Conservation (phyloP, 37 sponge, comb jelly and placozoan species). For the Mnemiopsis leidyi region DNA sequence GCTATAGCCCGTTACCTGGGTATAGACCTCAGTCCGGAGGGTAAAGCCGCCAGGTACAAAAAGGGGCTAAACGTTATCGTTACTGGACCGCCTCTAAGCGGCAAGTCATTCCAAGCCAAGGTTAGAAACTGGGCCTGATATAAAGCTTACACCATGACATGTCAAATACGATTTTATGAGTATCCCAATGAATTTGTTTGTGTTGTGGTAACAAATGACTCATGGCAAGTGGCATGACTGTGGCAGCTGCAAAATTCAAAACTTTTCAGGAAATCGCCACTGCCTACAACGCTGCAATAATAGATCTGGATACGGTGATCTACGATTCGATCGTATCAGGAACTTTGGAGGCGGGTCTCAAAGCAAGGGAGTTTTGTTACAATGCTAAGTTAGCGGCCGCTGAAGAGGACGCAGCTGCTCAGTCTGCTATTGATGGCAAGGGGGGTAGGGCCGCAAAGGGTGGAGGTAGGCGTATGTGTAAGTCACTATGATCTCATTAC, state of each 20-base stretch:
- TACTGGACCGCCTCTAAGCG: constrained; percentile 77
- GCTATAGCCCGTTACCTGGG: constrained; percentile 92
- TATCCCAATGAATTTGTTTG: no score
- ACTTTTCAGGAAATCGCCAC: constrained; percentile 71
- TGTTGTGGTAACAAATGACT: no score
- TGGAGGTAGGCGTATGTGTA: constrained; percentile 67
- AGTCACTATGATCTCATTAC: background rate
- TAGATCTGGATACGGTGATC: constrained; percentile 77
- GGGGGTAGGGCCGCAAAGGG: constrained; percentile 60
- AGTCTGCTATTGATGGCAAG: background rate
- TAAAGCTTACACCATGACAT: no score
- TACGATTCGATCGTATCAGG: constrained; percentile 78
- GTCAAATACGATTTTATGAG: no score
- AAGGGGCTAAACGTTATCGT: constrained; percentile 82
- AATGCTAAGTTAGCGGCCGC: constrained; percentile 65
- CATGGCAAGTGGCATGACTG: no score
- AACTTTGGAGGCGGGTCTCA: constrained; percentile 73
- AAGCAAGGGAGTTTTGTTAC: constrained; percentile 76
- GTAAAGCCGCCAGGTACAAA: constrained; percentile 69
- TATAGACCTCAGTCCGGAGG: constrained; percentile 83
- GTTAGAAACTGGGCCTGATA: no score
- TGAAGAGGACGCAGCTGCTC: constrained; percentile 67
- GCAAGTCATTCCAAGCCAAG: constrained; percentile 79
- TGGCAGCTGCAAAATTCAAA: no score
- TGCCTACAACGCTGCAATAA: constrained; percentile 72